A percentile compares a stretch with the other conserved stretches of the same genome.
phyloP scores from a whole-genome alignment of 2,888 invertebrate species.

The Dendrolimus houi region DNA sequence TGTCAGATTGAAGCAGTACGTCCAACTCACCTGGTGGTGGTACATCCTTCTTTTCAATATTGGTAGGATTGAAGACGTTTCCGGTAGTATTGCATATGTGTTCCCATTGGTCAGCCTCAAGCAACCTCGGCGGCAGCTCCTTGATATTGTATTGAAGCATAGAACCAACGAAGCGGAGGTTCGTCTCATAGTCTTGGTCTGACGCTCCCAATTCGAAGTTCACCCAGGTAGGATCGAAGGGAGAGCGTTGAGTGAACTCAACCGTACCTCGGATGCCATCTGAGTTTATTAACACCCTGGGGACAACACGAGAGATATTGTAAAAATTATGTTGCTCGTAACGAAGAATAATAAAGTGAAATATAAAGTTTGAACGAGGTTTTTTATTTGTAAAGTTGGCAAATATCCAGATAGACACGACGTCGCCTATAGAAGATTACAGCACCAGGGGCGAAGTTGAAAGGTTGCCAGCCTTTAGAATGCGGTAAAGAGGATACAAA shows the following conservation, averaged over 20 bases:
- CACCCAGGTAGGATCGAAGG: constrained; percentile 89
- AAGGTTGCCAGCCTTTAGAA: too few relatives aligned
- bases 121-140: constrained; percentile 78
- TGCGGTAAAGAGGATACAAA: too few relatives aligned
- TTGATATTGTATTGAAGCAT: constrained; percentile 83
- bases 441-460: too few relatives aligned
- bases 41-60: constrained; percentile 64
- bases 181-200: constrained; percentile 80
- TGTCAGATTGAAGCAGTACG: too few relatives aligned
- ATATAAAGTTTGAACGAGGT: too few relatives aligned
- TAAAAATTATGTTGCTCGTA: too few relatives aligned
- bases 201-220: constrained; percentile 82
- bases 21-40: constrained; percentile 79
- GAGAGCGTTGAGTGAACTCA: constrained; percentile 85
- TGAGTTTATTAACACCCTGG: constrained; percentile 82
- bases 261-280: constrained; percentile 89
- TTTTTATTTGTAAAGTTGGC: too few relatives aligned
- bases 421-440: too few relatives aligned
- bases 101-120: constrained; percentile 32
- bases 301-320: neutral
- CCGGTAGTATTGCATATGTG: constrained; percentile 82
- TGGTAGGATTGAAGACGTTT: constrained; percentile 85
- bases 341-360: too few relatives aligned
- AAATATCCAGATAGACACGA: too few relatives aligned
- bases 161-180: constrained; percentile 84